A percentile compares a stretch with the other conserved stretches of the same genome.
Conservation (phyloP, 2,113 vertebrate genomes). For the Struthidea cinerea region DNA sequence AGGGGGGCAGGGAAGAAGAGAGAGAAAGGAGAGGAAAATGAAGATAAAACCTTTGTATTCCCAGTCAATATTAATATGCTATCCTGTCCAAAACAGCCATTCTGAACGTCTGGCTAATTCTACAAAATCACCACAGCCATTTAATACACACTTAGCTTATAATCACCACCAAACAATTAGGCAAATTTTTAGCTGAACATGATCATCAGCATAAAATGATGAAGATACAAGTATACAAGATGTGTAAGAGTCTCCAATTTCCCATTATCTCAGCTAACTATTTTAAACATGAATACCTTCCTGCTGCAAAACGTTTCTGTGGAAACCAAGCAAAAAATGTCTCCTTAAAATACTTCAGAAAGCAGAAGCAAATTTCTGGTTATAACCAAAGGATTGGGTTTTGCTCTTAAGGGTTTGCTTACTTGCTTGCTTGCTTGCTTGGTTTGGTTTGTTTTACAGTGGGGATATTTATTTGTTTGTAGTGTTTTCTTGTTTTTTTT, state of each 20-base stretch:
- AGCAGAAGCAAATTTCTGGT: neutral
- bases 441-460: neutral
- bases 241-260: neutral
- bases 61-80: neutral
- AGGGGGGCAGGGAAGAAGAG: rapidly evolving
- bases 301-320: neutral
- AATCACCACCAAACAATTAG: neutral
- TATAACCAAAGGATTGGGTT: neutral
- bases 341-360: neutral
- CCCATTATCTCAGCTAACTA: neutral
- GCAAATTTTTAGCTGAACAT: neutral
- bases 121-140: neutral
- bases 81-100: neutral
- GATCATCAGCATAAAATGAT: neutral
- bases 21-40: neutral
- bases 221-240: neutral
- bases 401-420: neutral
- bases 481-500: neutral
- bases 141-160: neutral
- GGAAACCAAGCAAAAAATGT: neutral
- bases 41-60: neutral
- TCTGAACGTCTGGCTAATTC: neutral
- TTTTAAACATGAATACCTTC: neutral
- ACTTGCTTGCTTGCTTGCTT: neutral
- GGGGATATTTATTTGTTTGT: neutral